Evolutionary conservation across 2,113 vertebrate species (phyloP).

Genomic region (Pelecanus crispus): DNA sequence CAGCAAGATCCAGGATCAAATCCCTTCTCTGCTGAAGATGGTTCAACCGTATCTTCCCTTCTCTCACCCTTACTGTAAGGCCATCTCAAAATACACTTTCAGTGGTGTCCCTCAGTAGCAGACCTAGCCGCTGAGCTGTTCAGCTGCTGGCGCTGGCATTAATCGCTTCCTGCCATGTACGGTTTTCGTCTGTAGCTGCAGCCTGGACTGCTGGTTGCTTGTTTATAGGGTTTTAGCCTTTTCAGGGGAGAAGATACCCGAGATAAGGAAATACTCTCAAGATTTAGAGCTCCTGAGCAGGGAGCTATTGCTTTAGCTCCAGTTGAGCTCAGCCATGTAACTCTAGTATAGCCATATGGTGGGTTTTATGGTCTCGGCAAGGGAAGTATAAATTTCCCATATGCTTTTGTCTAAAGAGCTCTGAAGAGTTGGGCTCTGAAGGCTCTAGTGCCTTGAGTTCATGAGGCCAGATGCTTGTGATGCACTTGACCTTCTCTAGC

Average conservation of each 20-base stretch:
- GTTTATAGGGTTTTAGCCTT: background rate
- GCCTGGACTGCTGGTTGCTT: background rate
- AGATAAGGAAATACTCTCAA: background rate
- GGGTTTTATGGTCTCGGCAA: background rate
- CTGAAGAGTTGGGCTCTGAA: background rate
- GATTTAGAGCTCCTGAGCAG: background rate
- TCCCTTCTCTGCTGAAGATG: background rate
- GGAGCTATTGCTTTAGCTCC: background rate
- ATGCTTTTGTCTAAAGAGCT: background rate
- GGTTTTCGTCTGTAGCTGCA: background rate
- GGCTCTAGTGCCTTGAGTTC: background rate
- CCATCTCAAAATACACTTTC: background rate
- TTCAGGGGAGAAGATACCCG: background rate
- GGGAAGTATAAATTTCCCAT: background rate
- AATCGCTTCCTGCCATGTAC: background rate
- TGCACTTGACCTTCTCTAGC: background rate
- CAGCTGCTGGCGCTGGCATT: background rate
- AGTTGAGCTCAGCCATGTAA: background rate
- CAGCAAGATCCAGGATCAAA: background rate
- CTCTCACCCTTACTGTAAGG: background rate
- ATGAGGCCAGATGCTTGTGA: background rate
- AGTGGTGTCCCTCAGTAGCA: background rate
- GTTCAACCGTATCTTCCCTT: background rate
- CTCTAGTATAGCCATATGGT: background rate
- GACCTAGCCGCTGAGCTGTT: background rate